phyloP scores from a whole-genome alignment of 2,888 invertebrate species.

The Invenusta paracnida region DNA sequence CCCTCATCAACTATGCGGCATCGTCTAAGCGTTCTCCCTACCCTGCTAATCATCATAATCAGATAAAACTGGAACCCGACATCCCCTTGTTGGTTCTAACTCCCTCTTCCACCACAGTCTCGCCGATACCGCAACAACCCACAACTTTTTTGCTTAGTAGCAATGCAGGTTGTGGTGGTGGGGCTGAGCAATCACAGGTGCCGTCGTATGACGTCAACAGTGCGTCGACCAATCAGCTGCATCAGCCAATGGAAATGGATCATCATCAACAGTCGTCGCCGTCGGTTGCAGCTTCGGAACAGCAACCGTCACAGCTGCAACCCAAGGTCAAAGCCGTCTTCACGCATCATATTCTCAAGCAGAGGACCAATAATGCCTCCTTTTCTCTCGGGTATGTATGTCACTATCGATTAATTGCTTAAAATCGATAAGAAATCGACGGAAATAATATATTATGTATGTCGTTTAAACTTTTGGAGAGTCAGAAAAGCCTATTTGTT shows the following conservation, averaged over 20 bases:
- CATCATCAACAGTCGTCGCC: not conserved
- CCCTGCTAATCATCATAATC: too few species aligned
- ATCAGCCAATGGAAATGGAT: too few species aligned
- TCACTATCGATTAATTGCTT: too few species aligned
- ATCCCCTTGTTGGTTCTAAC: not conserved
- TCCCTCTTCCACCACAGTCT: not conserved
- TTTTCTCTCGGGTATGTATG: not conserved
- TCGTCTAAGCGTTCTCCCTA: not conserved
- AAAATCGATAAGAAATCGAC: too few species aligned
- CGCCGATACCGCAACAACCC: not conserved
- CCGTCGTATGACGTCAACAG: too few species aligned
- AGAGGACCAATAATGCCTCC: not conserved
- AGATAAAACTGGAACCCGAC: too few species aligned
- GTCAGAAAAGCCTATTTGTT: too few species aligned
- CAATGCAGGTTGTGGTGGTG: not conserved
- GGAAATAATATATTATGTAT: too few species aligned
- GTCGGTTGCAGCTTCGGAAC: not conserved
- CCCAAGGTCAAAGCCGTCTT: not conserved
- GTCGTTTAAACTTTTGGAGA: too few species aligned
- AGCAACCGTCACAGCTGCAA: not conserved
- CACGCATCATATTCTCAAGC: constrained; percentile 20
- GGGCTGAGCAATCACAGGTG: not conserved
- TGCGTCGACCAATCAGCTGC: too few species aligned
- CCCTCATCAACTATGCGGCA: constrained; percentile 7
- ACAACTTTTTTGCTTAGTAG: not conserved